Conservation (phyloP, 2,888 invertebrate species). For the Thysanoteuthis rhombus region DNA sequence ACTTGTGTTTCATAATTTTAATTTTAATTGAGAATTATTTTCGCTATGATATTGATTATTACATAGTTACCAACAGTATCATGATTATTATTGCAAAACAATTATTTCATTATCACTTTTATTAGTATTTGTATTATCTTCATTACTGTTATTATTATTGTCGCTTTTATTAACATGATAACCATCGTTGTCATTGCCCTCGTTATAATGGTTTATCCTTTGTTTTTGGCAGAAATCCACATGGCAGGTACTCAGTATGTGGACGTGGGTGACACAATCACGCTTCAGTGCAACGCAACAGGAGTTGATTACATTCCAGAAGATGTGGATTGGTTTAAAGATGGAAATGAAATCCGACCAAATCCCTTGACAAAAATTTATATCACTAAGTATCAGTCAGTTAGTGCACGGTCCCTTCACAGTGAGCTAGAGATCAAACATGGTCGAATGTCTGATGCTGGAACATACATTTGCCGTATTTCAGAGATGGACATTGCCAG, state of each 20-base stretch:
- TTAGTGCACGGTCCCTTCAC: slow-evolving; percentile 54
- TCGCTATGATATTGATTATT: too few species aligned
- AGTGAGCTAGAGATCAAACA: slow-evolving; percentile 55
- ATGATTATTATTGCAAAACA: too few species aligned
- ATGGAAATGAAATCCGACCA: slow-evolving; percentile 56
- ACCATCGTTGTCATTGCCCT: neutral
- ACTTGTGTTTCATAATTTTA: too few species aligned
- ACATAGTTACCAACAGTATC: too few species aligned
- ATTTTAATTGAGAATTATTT: too few species aligned
- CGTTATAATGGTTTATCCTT: neutral
- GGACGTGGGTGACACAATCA: slow-evolving; percentile 54
- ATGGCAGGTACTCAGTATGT: slow-evolving; percentile 56
- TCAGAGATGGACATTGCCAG: slow-evolving; percentile 55
- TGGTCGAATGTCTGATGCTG: slow-evolving; percentile 53
- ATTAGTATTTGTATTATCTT: neutral
- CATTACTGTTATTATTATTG: neutral
- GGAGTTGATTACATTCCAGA: slow-evolving; percentile 60
- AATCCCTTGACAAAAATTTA: slow-evolving; percentile 49
- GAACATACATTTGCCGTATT: slow-evolving; percentile 59
- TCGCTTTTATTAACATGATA: neutral
- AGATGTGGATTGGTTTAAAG: slow-evolving; percentile 62
- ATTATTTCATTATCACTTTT: too few species aligned
- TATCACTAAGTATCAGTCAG: slow-evolving; percentile 58
- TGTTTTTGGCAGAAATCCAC: slow-evolving; percentile 50
- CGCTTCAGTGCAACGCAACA: slow-evolving; percentile 60